Conservation (phyloP, 2,113 vertebrate genomes). For the Saguinus imperator region DNA sequence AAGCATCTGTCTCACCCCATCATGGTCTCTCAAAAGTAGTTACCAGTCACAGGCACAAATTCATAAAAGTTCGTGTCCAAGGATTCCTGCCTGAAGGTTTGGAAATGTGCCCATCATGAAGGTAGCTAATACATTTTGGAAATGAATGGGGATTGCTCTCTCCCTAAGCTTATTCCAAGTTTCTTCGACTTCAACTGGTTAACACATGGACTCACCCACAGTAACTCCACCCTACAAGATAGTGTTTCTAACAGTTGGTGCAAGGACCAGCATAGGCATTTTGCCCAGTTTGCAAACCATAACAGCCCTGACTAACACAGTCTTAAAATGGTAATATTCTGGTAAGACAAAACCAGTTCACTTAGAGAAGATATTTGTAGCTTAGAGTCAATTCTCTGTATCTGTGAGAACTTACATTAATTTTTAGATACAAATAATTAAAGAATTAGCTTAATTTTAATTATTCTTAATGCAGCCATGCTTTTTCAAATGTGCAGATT, state of each 20-base stretch:
- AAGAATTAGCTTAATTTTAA: constrained; percentile 4
- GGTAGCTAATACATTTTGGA: constrained; percentile 1
- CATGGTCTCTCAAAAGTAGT: not conserved
- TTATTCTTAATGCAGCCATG: constrained; percentile 17
- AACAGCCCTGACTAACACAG: not conserved
- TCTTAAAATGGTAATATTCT: not conserved
- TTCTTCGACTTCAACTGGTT: not conserved
- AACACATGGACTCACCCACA: not conserved
- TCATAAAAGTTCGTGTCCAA: not conserved
- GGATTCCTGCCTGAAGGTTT: not conserved
- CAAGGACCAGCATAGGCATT: not conserved
- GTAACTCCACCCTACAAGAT: not conserved
- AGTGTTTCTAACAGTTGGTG: not conserved
- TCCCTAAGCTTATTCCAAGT: not conserved
- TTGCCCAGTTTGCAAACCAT: constrained; percentile 6
- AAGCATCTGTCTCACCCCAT: not conserved
- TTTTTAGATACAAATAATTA: constrained; percentile 26
- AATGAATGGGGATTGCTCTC: not conserved
- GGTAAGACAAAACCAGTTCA: constrained; percentile 28
- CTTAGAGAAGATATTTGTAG: constrained; percentile 13
- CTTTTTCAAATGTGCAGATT: not conserved
- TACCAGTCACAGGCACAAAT: not conserved
- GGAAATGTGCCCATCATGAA: not conserved
- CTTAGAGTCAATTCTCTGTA: not conserved
- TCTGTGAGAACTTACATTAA: not conserved